Base-by-base conservation (phyloP, 2,113 vertebrate species). In the Aegithalos caudatus region DNA sequence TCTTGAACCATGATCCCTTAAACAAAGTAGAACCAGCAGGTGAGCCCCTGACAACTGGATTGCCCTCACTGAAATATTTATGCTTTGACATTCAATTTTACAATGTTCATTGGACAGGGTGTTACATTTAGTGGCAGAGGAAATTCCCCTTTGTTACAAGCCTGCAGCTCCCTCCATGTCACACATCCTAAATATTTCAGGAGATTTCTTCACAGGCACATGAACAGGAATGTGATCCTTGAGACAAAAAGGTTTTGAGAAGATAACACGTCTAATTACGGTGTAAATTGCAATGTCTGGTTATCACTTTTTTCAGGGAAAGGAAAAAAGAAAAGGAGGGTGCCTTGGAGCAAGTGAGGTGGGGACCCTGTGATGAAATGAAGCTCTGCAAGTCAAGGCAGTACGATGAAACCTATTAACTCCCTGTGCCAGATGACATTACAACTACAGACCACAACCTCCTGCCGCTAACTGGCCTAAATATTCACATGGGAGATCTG, bases 361-460 rank as follows among this genome's bases (percentile, higher is more conserved):
- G 95, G 50, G 50, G 48, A 81, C 93, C 33, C 53, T 61, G 95
- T 28, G 56, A 74, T 89, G 93, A 95, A 85, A 90, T 61, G 77
- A 81, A 88, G 84, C 87, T 97, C 92, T 69, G 38, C 70, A 81
- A 78, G 58, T 94, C 86, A 97, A 97, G 93, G 91, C 95, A 94
- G 74, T 74, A 82, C 11, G 23, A 98, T 95, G 86, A 97, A 98
- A 97, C 77, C 92, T 94, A 98, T 98, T 98, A 98, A 94, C 78
- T 97, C 90, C 71, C 87, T 88, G 82, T 91, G 94, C 96, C 94
- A 98, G 92, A 96, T 96, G 96, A 98, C 95, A 97, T 93, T 95
- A 92, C 97, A 97, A 72, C 88, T 94, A 86, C 92, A 96, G 96
- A 96, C 94, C 97, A 96, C 81, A 94, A 66, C 82, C 94, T 97